Evolutionary conservation across 2,888 invertebrate species (phyloP).

Genomic region (Linyphia triangularis): DNA sequence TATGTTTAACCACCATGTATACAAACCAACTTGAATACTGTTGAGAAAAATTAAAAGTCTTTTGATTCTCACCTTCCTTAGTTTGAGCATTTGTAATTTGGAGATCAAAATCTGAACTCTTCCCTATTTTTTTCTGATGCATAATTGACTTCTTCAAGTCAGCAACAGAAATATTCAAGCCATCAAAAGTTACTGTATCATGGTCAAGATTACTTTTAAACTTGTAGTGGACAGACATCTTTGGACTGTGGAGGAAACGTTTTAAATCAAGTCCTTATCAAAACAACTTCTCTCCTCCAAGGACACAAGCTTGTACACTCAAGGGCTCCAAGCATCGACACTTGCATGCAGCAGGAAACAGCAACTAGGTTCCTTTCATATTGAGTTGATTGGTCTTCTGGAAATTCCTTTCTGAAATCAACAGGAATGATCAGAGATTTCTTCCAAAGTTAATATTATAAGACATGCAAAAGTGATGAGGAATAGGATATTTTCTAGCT

Average conservation of each 20-base stretch:
- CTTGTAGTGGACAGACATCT: constrained; percentile 98
- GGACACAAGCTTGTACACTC: background rate
- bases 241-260: background rate
- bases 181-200: constrained; percentile 98
- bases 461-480: too few species aligned
- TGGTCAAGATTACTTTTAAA: constrained; percentile 97
- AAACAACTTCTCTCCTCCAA: background rate
- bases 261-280: too few species aligned
- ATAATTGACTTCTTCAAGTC: constrained; percentile 97
- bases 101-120: constrained; percentile 95
- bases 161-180: constrained; percentile 95
- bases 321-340: background rate
- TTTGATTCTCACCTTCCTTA: constrained; percentile 88
- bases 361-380: background rate
- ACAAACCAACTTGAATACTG: background rate
- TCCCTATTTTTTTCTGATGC: constrained; percentile 95
- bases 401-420: background rate
- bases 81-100: constrained; percentile 98
- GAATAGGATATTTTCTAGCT: too few species aligned
- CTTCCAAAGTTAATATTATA: too few species aligned
- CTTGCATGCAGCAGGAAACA: background rate
- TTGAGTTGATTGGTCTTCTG: background rate
- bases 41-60: constrained; percentile 13
- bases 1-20: background rate
- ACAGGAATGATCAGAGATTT: background rate